Evolutionary conservation across 35 echinoderm and acorn worm species (phyloP).

Genomic region (Heliocidaris tuberculata): DNA sequence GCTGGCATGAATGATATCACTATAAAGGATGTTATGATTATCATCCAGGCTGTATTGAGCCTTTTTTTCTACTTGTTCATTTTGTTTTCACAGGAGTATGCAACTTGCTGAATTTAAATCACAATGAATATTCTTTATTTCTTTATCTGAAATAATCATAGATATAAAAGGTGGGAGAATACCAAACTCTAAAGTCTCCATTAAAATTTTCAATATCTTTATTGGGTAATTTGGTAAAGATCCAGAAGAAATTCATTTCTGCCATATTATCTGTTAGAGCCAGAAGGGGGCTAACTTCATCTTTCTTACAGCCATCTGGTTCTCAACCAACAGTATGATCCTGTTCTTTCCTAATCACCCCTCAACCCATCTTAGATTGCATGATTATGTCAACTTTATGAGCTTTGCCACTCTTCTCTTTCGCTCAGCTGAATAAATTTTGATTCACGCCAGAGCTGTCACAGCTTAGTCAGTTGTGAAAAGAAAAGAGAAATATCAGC

Average conservation of each 20-base stretch:
- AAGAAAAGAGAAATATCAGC: not conserved
- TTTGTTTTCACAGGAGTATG: too few relatives aligned
- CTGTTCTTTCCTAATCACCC: not conserved
- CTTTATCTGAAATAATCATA: too few relatives aligned
- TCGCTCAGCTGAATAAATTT: not conserved
- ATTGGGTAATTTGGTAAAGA: too few relatives aligned
- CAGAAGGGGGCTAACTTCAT: not conserved
- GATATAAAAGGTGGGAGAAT: too few relatives aligned
- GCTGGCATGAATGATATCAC: too few relatives aligned
- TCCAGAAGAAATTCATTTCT: not conserved
- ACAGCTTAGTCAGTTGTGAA: not conserved
- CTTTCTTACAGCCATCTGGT: not conserved
- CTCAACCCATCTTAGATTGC: not conserved
- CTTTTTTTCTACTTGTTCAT: too few relatives aligned
- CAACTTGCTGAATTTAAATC: too few relatives aligned
- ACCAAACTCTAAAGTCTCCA: too few relatives aligned
- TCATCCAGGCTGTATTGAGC: too few relatives aligned
- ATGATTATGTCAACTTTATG: not conserved
- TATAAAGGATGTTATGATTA: too few relatives aligned
- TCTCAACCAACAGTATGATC: not conserved
- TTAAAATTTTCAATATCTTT: too few relatives aligned
- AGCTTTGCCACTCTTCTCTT: not conserved
- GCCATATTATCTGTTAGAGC: not conserved
- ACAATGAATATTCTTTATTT: too few relatives aligned
- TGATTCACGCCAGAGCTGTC: not conserved